These are phyloP conservation scores for Malurus leucopterus DNA, from an alignment of 2,797 vertebrate species.

Conservation along the genomic window DNA sequence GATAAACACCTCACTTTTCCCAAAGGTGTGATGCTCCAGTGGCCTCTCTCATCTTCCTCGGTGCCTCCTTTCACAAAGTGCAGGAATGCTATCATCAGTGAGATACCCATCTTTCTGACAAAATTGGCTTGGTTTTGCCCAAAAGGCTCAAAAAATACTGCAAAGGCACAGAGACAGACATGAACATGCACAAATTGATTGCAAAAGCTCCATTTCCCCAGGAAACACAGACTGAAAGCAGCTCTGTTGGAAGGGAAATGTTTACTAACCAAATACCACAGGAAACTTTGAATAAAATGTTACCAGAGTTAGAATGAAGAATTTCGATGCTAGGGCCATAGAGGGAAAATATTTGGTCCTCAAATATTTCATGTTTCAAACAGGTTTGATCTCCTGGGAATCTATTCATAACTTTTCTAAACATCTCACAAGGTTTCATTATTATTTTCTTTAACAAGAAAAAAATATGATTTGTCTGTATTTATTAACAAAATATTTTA, in stretches of 20 bases:
- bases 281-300: slow-evolving; percentile 31
- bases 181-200: not conserved
- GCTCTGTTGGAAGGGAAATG: not conserved
- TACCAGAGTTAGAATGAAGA: not conserved
- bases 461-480: not conserved
- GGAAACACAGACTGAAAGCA: slow-evolving; percentile 38
- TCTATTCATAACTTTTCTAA: not conserved
- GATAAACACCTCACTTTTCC: not conserved
- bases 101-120: not conserved
- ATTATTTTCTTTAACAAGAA: not conserved
- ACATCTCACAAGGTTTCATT: not conserved
- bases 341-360: not conserved
- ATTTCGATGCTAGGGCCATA: not conserved
- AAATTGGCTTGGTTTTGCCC: not conserved
- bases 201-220: slow-evolving; percentile 44
- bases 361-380: not conserved
- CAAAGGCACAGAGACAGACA: not conserved
- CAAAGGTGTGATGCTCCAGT: not conserved
- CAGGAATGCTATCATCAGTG: not conserved
- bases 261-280: slow-evolving; percentile 37
- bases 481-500: not conserved
- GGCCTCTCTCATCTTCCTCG: not conserved
- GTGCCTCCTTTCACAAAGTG: not conserved
- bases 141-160: not conserved
- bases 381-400: not conserved